phyloP scores from a whole-genome alignment of 92 coral and sea anemone species.

The Scolanthus callimorphus region DNA sequence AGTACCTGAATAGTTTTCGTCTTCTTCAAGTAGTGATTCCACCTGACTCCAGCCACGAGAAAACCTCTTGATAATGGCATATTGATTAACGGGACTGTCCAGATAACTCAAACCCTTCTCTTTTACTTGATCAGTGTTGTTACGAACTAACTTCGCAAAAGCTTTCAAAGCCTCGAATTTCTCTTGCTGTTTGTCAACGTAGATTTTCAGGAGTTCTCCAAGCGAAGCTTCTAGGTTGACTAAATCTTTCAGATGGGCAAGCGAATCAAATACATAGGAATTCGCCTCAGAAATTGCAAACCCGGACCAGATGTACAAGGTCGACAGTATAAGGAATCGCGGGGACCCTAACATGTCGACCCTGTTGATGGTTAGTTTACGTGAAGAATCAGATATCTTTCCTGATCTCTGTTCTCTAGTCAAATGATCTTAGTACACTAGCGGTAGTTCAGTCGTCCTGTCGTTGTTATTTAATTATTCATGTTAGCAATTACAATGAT shows the following conservation, averaged over 20 bases:
- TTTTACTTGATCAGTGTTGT: constrained; percentile 25
- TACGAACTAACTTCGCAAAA: constrained; percentile 52
- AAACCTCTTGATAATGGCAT: constrained; percentile 51
- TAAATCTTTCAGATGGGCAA: constrained; percentile 65
- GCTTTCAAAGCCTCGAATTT: constrained; percentile 34
- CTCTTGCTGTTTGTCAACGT: constrained; percentile 35
- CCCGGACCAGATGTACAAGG: not conserved
- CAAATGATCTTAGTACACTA: no score
- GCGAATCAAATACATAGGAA: constrained; percentile 55
- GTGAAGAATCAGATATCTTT: no score
- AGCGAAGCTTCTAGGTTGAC: constrained; percentile 62
- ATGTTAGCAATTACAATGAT: no score
- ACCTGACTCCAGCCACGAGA: constrained; percentile 57
- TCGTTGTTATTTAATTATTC: no score
- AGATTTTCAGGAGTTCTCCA: constrained; percentile 55
- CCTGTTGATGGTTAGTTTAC: no score
- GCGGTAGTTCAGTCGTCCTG: no score
- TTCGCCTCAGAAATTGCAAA: not conserved
- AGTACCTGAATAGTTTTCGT: constrained; percentile 66
- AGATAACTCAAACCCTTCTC: constrained; percentile 24
- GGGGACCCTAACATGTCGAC: constrained; percentile 7
- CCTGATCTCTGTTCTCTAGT: no score
- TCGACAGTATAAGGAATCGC: constrained; percentile 14
- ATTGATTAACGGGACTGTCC: constrained; percentile 45
- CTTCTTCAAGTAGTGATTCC: constrained; percentile 10